Base-by-base conservation (phyloP, 2,888 invertebrate genomes). In the Tetragnatha montana region DNA sequence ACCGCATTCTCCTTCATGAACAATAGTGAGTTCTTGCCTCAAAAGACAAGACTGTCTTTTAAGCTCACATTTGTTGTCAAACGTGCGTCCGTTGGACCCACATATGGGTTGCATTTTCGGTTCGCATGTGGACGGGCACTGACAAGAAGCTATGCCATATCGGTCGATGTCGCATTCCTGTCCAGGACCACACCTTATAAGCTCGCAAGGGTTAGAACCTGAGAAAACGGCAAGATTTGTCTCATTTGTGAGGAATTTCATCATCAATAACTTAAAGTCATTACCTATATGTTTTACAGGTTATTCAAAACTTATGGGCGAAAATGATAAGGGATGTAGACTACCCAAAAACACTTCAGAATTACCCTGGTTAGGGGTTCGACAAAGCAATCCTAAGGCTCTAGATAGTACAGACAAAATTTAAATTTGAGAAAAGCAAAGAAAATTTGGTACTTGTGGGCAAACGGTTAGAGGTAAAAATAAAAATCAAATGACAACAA, bases 161-260 rank as follows among this genome's bases (percentile, higher is more conserved):
- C 95, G 95, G 94, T 97, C 96, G 92, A 98, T 95, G 75, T 96
- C 95, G 93, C 98, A 98, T 91, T 96, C 96, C 93, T 97, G 96
- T 82, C 96, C 96, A 10, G 95, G 94, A 78, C 95, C 95, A 93
- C 98, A 98, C 91, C 95, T 95, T 71, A 96, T 95, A 73, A 95
- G 95, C 92, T 95, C 95, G 93, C 98, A 98, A 0, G 98, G 97
- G 93, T 98, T 97, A 93, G 96, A 95, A 87, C 96, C 97, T 97
- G 94, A 68, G 93, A 92, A 35, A 60, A 60, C 6, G 1, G 6
- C 60, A 60, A 60, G 60, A 35, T 35, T 35, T 35, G 35, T 35
- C 4, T 35, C 35, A 35, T 2, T 35, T 2, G 35, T 4, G 4
- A 2, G 35, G 35, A 4, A 35, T 35, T 35, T 35, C 35, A 4